Evolutionary conservation across 2,113 vertebrate species (phyloP).

Genomic region (Cebidichthys violaceus): DNA sequence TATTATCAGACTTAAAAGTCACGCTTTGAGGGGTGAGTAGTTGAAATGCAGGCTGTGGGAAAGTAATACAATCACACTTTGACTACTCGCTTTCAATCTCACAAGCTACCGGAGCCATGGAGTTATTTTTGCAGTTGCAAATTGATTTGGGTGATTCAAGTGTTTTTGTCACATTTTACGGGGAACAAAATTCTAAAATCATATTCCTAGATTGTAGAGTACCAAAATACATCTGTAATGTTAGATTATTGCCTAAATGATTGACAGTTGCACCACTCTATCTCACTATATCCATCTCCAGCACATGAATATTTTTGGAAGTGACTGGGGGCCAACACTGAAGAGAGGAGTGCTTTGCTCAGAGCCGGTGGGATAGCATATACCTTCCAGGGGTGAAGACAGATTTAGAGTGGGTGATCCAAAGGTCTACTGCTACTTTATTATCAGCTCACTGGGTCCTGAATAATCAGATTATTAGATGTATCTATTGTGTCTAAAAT

Average conservation of each 20-base stretch:
- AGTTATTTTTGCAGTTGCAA: conserved; percentile 57
- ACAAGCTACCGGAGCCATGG: conserved; percentile 21
- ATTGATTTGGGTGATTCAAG: conserved; percentile 58
- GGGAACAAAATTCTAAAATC: conserved; percentile 52
- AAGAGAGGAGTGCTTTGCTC: conserved; percentile 27
- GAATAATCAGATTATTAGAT: background rate
- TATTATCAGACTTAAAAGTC: conserved; percentile 57
- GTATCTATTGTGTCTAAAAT: background rate
- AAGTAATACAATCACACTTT: conserved; percentile 63
- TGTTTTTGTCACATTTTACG: conserved; percentile 52
- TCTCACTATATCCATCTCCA: conserved; percentile 18
- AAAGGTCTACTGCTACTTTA: conserved; percentile 26
- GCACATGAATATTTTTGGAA: conserved; percentile 57
- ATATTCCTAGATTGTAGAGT: conserved; percentile 33
- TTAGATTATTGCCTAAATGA: conserved; percentile 37
- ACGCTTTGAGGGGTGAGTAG: conserved; percentile 44
- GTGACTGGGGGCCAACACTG: conserved; percentile 35
- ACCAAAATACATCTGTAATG: conserved; percentile 46
- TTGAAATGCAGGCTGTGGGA: conserved; percentile 37
- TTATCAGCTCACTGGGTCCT: background rate
- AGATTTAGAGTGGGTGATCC: conserved; percentile 40
- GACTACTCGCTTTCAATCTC: conserved; percentile 63
- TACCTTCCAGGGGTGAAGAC: conserved; percentile 40
- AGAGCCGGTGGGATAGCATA: conserved; percentile 40
- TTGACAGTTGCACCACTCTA: conserved; percentile 16